Evolutionary conservation across 2,113 vertebrate species (phyloP).

Genomic region (Mohoua ochrocephala): DNA sequence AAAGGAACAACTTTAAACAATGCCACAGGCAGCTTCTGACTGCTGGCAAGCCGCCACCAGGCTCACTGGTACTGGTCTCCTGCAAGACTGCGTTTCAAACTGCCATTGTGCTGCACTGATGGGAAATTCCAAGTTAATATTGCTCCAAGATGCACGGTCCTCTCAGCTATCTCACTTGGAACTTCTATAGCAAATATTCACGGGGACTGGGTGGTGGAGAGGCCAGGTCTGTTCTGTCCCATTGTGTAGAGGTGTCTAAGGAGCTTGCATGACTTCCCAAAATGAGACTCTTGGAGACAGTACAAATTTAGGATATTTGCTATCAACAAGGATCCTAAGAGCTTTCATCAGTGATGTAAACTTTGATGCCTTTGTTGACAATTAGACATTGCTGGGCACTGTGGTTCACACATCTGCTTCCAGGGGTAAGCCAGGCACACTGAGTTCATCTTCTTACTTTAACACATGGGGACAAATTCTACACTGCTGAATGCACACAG

Average conservation of each 20-base stretch:
- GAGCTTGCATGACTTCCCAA: accelerated
- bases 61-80: background rate
- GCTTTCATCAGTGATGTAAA: background rate
- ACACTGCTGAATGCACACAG: background rate
- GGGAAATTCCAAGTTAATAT: background rate
- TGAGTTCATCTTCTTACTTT: background rate
- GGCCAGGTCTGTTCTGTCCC: background rate
- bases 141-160: accelerated
- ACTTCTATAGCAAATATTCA: background rate
- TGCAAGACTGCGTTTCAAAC: background rate
- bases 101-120: background rate
- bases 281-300: background rate
- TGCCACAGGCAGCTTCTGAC: background rate
- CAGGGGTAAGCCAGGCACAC: background rate
- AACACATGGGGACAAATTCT: background rate
- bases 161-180: background rate
- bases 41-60: background rate
- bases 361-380: background rate
- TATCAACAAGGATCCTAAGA: background rate
- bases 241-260: background rate
- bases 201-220: background rate
- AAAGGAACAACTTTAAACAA: background rate
- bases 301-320: background rate
- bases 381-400: background rate
- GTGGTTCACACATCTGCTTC: background rate